These are phyloP conservation scores for Heterocephalus glaber DNA, from an alignment of 2,113 vertebrate genomes.

Conservation along the genomic window DNA sequence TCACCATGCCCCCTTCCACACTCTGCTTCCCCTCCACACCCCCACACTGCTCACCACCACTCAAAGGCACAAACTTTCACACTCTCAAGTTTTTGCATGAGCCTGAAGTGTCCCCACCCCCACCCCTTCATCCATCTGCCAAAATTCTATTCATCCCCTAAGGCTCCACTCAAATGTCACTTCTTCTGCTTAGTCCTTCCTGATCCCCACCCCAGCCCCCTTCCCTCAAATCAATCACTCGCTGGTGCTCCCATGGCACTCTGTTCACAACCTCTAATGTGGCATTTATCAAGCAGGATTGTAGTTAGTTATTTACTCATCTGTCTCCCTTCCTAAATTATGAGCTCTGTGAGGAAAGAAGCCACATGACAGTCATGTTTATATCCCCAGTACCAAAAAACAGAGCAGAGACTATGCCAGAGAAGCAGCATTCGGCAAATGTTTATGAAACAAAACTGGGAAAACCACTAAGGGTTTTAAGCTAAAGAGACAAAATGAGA, in stretches of 20 bases:
- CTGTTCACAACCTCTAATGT: slow-evolving; percentile 48
- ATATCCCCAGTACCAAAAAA: background rate
- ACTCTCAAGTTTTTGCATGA: slow-evolving; percentile 67
- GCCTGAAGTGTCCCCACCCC: slow-evolving; percentile 60
- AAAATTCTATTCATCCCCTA: slow-evolving; percentile 75
- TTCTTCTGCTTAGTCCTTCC: slow-evolving; percentile 70
- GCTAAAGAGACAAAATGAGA: background rate
- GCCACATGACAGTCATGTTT: slow-evolving; percentile 63
- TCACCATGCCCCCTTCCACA: background rate
- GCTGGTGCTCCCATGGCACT: slow-evolving; percentile 52
- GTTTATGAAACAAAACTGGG: slow-evolving; percentile 21
- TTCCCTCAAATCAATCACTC: slow-evolving; percentile 72
- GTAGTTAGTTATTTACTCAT: slow-evolving; percentile 73
- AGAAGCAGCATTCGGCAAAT: background rate
- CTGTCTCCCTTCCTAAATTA: slow-evolving; percentile 70
- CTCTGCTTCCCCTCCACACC: background rate
- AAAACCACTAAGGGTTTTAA: slow-evolving; percentile 22
- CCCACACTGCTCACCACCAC: background rate
- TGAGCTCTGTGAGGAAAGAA: slow-evolving; percentile 62
- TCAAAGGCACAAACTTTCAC: slow-evolving; percentile 68
- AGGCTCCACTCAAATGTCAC: slow-evolving; percentile 75
- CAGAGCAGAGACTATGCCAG: background rate
- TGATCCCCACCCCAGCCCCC: slow-evolving; percentile 48
- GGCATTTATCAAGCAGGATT: slow-evolving; percentile 74
- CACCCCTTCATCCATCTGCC: slow-evolving; percentile 75